Evolutionary conservation across 2,888 invertebrate species (phyloP).

Genomic region (Rhogogaster chlorosoma): DNA sequence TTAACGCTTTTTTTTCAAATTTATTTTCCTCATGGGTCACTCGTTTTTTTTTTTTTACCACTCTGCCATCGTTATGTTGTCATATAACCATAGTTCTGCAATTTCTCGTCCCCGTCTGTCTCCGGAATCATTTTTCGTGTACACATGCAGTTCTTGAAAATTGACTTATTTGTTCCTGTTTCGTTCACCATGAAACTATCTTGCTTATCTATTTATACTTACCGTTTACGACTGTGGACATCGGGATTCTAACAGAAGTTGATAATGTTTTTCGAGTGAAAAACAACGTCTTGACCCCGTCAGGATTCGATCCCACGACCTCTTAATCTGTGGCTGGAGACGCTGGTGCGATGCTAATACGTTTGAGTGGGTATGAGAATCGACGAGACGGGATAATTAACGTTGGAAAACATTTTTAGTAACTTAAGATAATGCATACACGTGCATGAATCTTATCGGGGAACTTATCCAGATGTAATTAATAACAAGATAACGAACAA

Average conservation of each 20-base stretch:
- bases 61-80: no score
- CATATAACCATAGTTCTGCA: no score
- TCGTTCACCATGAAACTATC: neutral
- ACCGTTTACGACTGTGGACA: neutral
- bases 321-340: neutral
- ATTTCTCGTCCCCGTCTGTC: no score
- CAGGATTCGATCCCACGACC: conserved; percentile 13
- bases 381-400: conserved; percentile 3
- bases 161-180: neutral
- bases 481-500: neutral
- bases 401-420: neutral
- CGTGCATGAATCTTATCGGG: neutral
- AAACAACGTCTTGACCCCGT: neutral
- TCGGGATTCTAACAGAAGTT: neutral
- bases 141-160: neutral
- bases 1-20: neutral
- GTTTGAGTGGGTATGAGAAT: neutral
- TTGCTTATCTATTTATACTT: neutral
- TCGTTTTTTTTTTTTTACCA: no score
- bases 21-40: neutral
- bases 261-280: neutral
- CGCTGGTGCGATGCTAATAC: neutral
- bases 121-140: no score
- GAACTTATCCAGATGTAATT: neutral
- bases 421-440: conserved; percentile 5